Evolutionary conservation across 2,113 vertebrate species (phyloP).

Genomic region (Phylloscopus trochiloides): DNA sequence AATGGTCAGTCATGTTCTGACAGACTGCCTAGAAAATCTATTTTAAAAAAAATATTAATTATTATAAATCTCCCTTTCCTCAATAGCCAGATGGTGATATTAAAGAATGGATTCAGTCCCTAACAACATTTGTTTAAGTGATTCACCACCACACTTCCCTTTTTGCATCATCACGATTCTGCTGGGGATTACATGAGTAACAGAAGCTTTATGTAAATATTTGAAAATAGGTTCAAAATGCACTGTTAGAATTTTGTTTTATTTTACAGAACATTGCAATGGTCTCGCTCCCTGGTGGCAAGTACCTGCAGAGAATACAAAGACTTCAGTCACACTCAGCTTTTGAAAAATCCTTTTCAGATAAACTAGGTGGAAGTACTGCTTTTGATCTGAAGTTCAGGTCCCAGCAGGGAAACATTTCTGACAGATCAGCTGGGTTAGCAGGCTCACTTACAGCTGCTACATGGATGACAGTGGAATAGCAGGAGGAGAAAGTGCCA

Average conservation of each 20-base stretch:
- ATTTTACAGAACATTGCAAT: neutral
- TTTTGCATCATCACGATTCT: neutral
- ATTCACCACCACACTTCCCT: neutral
- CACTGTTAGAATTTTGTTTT: neutral
- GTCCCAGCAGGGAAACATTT: neutral
- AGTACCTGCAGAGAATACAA: neutral
- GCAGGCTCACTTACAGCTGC: neutral
- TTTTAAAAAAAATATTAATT: neutral
- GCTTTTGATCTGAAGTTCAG: neutral
- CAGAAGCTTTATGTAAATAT: neutral
- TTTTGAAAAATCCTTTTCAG: neutral
- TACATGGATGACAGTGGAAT: neutral
- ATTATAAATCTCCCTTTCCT: neutral
- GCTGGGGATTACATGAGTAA: neutral
- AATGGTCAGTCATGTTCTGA: neutral
- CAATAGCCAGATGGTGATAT: neutral
- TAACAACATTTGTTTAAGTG: neutral
- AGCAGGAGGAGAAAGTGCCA: neutral
- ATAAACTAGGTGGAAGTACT: neutral
- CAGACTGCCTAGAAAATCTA: neutral
- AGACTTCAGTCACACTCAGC: neutral
- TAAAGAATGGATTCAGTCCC: neutral
- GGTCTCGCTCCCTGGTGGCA: neutral
- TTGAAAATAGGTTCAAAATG: neutral
- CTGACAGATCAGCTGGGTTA: neutral